Evolutionary conservation across 2,888 invertebrate species (phyloP), one percentile per base, ranked within the genome.

Genomic region (Nomada goodeniana): DNA sequence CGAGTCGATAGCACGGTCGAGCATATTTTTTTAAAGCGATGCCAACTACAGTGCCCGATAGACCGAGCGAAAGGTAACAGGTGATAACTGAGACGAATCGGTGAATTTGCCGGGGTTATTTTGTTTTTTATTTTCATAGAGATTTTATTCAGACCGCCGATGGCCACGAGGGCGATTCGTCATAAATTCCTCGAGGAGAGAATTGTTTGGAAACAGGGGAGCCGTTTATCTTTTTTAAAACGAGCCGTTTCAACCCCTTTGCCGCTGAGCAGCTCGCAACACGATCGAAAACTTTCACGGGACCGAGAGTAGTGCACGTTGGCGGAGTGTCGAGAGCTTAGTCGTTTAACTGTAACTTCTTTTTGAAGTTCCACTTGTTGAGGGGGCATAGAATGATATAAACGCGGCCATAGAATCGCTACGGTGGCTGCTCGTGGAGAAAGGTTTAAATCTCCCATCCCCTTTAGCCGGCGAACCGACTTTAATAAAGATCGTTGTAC

Each of bases 401-500:
- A 80, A 80, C 79, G 68, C 68, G 77, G 61, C 59, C 80, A 42
- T 80, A 65, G 80, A 71, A 80, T 72, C 50, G 72, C 61, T 63
- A 73, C 18, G 61, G 44, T 36, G 29, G 61, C 60, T 64, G 64
- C 60, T 23, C 47, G 29, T 7, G 26, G 71, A n/a, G 71, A 67
- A 80, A 80, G 50, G 26, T 80, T 80, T 67, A 60, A 80, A 67
- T 80, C 80, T 67, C 15, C 60, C 71, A 80, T 80, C 80, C 60
- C 80, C 80, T 80, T 80, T 80, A 80, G 80, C 80, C 10, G 26
- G 2, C 71, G 57, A 11, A 3, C 57, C n/a, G 47, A 67, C 80
- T 80, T 80, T 71, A 67, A 80, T 71, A 71, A 80, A 80, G 80
- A 80, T 80, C 42, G 64, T 59, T 42, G 60, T 80, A 80, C 60